Conservation (phyloP, 2,113 vertebrate species). For the Ammodytes dubius region DNA sequence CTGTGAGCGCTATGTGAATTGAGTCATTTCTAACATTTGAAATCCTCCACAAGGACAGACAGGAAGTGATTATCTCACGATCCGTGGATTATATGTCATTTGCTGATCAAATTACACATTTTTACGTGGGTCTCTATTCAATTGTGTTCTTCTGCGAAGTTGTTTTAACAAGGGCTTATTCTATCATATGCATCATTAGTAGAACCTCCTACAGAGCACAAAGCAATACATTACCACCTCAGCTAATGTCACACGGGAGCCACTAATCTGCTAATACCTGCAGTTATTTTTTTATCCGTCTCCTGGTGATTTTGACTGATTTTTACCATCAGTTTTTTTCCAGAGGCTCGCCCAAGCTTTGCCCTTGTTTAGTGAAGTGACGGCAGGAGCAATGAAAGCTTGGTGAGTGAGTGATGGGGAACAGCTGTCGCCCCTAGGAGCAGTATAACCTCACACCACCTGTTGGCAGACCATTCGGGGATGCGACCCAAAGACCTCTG, state of each 20-base stretch:
- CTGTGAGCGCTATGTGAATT: neutral
- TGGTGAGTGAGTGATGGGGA: slow-evolving; percentile 64
- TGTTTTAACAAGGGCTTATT: slow-evolving; percentile 31
- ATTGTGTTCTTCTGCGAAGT: slow-evolving; percentile 2
- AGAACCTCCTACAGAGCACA: slow-evolving; percentile 54
- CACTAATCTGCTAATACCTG: slow-evolving; percentile 50
- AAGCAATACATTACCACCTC: slow-evolving; percentile 52
- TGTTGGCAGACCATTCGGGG: slow-evolving; percentile 43
- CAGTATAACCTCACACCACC: slow-evolving; percentile 49
- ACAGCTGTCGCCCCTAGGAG: slow-evolving; percentile 65
- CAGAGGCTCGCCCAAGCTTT: slow-evolving; percentile 30
- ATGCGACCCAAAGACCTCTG: slow-evolving; percentile 35
- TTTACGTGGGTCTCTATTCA: slow-evolving; percentile 22
- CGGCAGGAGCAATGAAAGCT: slow-evolving; percentile 23
- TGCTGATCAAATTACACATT: slow-evolving; percentile 52
- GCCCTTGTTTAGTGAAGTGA: slow-evolving; percentile 51
- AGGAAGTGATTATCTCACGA: slow-evolving; percentile 24
- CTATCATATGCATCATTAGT: slow-evolving; percentile 54
- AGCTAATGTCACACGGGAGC: slow-evolving; percentile 60
- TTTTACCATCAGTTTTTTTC: slow-evolving; percentile 39
- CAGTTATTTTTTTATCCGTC: slow-evolving; percentile 11
- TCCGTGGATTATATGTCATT: slow-evolving; percentile 30
- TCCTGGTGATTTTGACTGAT: neutral
- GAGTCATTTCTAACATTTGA: slow-evolving; percentile 16
- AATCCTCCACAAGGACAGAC: slow-evolving; percentile 11